phyloP scores from a whole-genome alignment of 2,797 vertebrate species.

The Enteromius mattozi region DNA sequence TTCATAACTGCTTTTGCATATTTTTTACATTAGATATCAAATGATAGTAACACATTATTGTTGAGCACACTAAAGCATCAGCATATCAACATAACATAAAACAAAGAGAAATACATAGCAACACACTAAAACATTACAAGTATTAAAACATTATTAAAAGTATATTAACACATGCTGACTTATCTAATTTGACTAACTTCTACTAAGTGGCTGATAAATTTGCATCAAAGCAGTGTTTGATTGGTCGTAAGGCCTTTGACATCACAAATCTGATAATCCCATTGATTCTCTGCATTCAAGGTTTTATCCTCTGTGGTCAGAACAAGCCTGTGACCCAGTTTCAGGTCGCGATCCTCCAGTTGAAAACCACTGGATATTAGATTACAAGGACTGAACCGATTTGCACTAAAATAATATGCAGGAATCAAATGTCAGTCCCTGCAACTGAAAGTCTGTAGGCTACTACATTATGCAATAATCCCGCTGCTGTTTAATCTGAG shows the following conservation, averaged over 20 bases:
- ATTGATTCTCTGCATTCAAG: not conserved
- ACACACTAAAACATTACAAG: not conserved
- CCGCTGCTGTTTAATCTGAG: not conserved
- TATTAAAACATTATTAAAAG: not conserved
- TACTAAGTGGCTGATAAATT: not conserved
- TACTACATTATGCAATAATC: slow-evolving; percentile 30
- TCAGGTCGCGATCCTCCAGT: not conserved
- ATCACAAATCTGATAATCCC: not conserved
- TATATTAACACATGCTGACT: not conserved
- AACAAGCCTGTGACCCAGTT: slow-evolving; percentile 15
- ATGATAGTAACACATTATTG: not conserved
- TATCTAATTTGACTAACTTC: not conserved
- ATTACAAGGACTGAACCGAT: slow-evolving; percentile 22
- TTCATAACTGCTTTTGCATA: not conserved
- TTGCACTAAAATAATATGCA: slow-evolving; percentile 26
- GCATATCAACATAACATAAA: not conserved
- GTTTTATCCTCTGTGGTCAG: not conserved
- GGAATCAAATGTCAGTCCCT: not conserved
- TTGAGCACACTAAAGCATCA: not conserved
- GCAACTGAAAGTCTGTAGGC: not conserved
- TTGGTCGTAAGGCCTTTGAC: not conserved
- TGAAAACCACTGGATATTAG: not conserved
- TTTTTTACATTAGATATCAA: not conserved
- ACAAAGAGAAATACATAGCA: not conserved
- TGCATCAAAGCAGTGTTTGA: not conserved